phyloP scores from a whole-genome alignment of 2,113 vertebrate genomes.

The Bubo scandiacus region DNA sequence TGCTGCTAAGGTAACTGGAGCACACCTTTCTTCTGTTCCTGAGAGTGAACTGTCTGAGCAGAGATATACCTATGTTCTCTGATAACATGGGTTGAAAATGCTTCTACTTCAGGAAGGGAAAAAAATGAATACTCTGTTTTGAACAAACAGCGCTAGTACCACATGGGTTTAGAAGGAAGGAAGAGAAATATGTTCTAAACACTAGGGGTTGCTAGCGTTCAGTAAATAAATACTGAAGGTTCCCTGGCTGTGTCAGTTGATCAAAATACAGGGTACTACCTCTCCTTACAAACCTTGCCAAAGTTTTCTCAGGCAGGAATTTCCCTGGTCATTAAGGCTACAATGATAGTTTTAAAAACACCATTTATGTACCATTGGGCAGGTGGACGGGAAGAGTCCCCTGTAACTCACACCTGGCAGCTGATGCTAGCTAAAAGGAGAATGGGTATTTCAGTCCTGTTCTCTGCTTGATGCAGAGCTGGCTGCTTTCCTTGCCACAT shows the following conservation, averaged over 20 bases:
- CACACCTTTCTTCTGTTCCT: background rate
- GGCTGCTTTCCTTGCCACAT: background rate
- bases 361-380: background rate
- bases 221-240: background rate
- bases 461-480: background rate
- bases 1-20: conserved; percentile 80
- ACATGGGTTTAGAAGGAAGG: background rate
- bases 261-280: background rate
- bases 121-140: background rate
- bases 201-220: background rate
- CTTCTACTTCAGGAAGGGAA: background rate
- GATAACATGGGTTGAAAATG: background rate
- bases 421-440: background rate
- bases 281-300: background rate
- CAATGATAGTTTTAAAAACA: background rate
- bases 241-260: background rate
- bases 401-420: background rate
- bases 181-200: background rate
- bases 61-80: background rate
- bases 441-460: background rate
- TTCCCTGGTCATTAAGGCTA: background rate
- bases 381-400: background rate
- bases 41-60: background rate
- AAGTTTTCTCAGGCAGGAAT: background rate
- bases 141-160: background rate